A percentile compares a stretch with the other conserved stretches of the same genome.
Evolutionary conservation across 2,113 vertebrate species (phyloP).

Genomic region (Bostrychus sinensis): DNA sequence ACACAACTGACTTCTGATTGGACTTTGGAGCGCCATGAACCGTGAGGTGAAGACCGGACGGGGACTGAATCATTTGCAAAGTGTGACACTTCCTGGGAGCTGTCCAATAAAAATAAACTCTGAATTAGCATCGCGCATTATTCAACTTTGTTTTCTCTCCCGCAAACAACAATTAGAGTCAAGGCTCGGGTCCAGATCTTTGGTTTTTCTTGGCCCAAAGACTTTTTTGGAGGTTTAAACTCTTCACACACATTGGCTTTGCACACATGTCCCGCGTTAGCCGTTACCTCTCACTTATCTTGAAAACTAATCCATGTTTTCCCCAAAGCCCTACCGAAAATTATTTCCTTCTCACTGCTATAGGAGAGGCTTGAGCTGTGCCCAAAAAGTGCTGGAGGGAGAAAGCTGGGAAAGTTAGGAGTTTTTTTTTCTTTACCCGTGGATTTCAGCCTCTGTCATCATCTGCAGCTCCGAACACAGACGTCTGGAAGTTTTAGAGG

Average conservation of each 20-base stretch:
- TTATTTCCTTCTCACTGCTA: slow-evolving; percentile 41
- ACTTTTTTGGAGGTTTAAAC: neutral
- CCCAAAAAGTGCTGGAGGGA: slow-evolving; percentile 51
- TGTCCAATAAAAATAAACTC: slow-evolving; percentile 28
- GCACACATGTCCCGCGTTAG: slow-evolving; percentile 23
- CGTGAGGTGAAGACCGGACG: neutral
- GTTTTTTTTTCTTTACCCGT: too few relatives aligned
- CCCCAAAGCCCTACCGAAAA: slow-evolving; percentile 47
- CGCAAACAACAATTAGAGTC: slow-evolving; percentile 24
- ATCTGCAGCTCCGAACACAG: slow-evolving; percentile 24
- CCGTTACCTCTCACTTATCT: slow-evolving; percentile 14
- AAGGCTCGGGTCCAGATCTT: neutral
- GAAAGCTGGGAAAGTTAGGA: slow-evolving; percentile 58
- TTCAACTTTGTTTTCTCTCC: slow-evolving; percentile 15
- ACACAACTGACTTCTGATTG: too few relatives aligned
- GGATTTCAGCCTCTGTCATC: slow-evolving; percentile 68
- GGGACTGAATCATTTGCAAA: neutral
- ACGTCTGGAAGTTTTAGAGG: slow-evolving; percentile 27
- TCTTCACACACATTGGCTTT: slow-evolving; percentile 6
- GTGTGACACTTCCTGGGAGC: slow-evolving; percentile 1
- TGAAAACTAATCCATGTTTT: slow-evolving; percentile 48
- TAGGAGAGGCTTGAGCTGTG: slow-evolving; percentile 32
- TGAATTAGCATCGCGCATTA: slow-evolving; percentile 11
- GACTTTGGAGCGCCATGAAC: neutral
- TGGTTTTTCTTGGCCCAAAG: slow-evolving; percentile 30